phyloP scores from a whole-genome alignment of 53 echinoderm and acorn worm genomes.

The Temnopleurus reevesii region DNA sequence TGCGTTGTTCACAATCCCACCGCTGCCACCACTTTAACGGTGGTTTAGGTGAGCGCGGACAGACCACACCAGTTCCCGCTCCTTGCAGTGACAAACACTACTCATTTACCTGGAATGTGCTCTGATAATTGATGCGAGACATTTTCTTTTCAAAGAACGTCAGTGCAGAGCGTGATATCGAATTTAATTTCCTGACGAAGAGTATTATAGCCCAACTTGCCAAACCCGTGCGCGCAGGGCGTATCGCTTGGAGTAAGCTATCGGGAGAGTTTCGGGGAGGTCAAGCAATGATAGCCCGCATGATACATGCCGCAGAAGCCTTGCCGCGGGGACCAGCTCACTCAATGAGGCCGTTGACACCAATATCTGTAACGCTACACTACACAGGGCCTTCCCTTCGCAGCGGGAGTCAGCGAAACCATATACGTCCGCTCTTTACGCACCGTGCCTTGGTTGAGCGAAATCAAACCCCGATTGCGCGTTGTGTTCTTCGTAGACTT shows the following conservation, averaged over 20 bases:
- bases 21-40: no score
- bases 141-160: slow-evolving; percentile 20
- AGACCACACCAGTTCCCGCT: neutral
- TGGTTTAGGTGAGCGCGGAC: no score
- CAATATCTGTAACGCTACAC: slow-evolving; percentile 56
- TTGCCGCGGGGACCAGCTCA: slow-evolving; percentile 51
- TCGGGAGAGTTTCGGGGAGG: slow-evolving; percentile 59
- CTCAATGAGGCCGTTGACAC: slow-evolving; percentile 64
- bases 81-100: neutral
- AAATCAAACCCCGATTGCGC: slow-evolving; percentile 28
- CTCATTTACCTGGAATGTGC: slow-evolving; percentile 54
- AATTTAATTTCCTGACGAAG: slow-evolving; percentile 16
- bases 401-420: slow-evolving; percentile 64
- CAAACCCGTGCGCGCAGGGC: slow-evolving; percentile 22
- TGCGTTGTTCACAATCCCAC: no score
- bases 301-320: slow-evolving; percentile 51
- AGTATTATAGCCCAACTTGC: slow-evolving; percentile 9
- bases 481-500: neutral
- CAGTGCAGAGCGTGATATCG: neutral
- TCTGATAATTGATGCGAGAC: slow-evolving; percentile 43
- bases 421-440: slow-evolving; percentile 50
- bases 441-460: slow-evolving; percentile 31
- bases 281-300: slow-evolving; percentile 56
- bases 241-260: slow-evolving; percentile 46
- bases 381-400: slow-evolving; percentile 32